A percentile compares a stretch with the other conserved stretches of the same genome.
Conservation (phyloP, 2,888 invertebrate species). For the Aphodius granarius region DNA sequence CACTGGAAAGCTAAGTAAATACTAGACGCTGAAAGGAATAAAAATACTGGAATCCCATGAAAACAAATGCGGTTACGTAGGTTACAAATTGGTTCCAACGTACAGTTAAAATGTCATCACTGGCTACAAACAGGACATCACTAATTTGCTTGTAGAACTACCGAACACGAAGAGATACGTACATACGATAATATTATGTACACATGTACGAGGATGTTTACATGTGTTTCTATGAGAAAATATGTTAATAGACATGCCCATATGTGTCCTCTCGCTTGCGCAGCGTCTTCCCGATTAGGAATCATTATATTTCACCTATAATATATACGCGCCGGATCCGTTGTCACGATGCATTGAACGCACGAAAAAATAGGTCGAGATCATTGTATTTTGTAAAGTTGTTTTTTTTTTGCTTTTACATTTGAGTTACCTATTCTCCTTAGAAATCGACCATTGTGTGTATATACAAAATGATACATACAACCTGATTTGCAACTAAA, state of each 20-base stretch:
- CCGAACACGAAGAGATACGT: not conserved
- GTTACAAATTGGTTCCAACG: not conserved
- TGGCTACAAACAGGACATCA: not conserved
- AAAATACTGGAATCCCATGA: not conserved
- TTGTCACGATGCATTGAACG: not conserved
- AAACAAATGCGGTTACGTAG: not conserved
- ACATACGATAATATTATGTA: constrained; percentile 9
- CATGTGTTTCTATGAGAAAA: constrained; percentile 32
- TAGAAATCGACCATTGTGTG: not conserved
- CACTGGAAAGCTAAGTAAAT: not conserved
- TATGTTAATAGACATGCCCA: constrained; percentile 31
- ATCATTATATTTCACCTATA: constrained; percentile 2
- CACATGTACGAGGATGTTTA: constrained; percentile 31
- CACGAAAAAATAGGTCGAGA: not conserved
- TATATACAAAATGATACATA: too few species aligned
- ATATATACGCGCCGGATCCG: not conserved
- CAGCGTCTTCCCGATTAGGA: constrained; percentile 11
- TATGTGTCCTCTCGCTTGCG: constrained; percentile 17
- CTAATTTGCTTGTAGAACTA: not conserved
- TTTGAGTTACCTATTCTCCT: not conserved
- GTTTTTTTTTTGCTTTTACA: not conserved
- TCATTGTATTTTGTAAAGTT: not conserved
- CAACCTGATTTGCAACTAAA: too few species aligned
- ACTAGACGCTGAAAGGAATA: not conserved
- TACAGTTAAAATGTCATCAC: not conserved